These are phyloP conservation scores for Dicerorhinus sumatrensis DNA, from an alignment of 2,113 vertebrate genomes.

Conservation along the genomic window DNA sequence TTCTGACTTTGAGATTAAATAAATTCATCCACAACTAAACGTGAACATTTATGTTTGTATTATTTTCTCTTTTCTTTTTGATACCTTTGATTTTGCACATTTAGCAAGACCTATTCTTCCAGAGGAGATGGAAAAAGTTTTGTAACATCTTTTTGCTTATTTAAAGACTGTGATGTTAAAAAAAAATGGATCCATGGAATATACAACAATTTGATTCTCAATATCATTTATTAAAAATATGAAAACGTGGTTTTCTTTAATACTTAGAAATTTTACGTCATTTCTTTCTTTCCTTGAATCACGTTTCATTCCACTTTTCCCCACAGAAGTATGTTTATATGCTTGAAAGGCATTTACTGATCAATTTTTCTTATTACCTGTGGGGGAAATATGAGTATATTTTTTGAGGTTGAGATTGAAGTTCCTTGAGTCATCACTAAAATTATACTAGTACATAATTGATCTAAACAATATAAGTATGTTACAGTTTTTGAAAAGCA, in stretches of 20 bases:
- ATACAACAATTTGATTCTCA: background rate
- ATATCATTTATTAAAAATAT: background rate
- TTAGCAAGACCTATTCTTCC: background rate
- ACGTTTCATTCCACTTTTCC: background rate
- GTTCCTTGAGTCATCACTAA: slow-evolving; percentile 27
- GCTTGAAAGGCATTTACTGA: slow-evolving; percentile 24
- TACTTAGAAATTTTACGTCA: background rate
- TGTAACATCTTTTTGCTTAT: background rate
- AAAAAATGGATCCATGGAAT: background rate
- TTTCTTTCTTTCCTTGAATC: background rate
- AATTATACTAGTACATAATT: background rate
- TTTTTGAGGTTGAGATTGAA: background rate
- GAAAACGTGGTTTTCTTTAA: background rate
- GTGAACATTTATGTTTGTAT: background rate
- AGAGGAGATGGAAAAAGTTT: background rate
- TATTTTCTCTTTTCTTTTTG: background rate
- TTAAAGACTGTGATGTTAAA: background rate
- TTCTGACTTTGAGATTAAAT: background rate
- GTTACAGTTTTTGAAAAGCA: background rate
- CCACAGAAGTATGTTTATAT: background rate
- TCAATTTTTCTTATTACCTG: background rate
- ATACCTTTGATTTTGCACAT: background rate
- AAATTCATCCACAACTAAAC: background rate
- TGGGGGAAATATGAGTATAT: background rate
- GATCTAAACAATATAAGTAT: background rate